Evolutionary conservation across 2,888 invertebrate species (phyloP), one percentile per base, ranked within the genome.

Genomic region (Anaspis maculata): DNA sequence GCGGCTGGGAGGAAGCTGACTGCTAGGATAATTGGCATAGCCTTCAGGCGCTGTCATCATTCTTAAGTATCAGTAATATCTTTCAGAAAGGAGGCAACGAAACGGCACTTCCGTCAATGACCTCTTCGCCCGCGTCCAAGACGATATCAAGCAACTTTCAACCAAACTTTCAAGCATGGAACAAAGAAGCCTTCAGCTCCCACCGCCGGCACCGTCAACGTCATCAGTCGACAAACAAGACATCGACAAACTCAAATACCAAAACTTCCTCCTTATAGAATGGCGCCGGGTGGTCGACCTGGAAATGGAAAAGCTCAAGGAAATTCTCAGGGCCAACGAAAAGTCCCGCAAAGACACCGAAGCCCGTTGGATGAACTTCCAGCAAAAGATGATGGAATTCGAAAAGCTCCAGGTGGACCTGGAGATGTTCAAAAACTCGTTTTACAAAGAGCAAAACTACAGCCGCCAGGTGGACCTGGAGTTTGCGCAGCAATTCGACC

Each of bases 251-350:
- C n/a, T 58, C 0, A 51, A 54, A 33, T 52, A 54, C 24, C 59
- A 60, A 42, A 50, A 42, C 25, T 50, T 73, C 69, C 66, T 70
- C 42, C 43, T 71, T n/a, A 66, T 68, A 44, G 67, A 71, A 43
- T 74, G 72, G 64, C 72, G 69, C 56, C 54, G 70, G 42, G 58
- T 62, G 1, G 68, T 70, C 1, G 71, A 68, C 41, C 63, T 68
- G 62, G 56, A 71, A 30, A 52, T 73, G 32, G 72, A 72, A 46
- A 69, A 64, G 32, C 48, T 73, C 0, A 68, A 70, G 24, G 68
- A 66, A n/a, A 44, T 50, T 15, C 13, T 51, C 3, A 29, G 37
- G 3, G 19, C 24, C 3, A 32, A 44, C 3, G 44, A 50, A 7
- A 45, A 46, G 15, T 27, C 37, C 6, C 53, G 46, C 31, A 47